These are phyloP conservation scores for Ectropis crepuscularia DNA, from an alignment of 2,888 invertebrate genomes.

Conservation along the genomic window DNA sequence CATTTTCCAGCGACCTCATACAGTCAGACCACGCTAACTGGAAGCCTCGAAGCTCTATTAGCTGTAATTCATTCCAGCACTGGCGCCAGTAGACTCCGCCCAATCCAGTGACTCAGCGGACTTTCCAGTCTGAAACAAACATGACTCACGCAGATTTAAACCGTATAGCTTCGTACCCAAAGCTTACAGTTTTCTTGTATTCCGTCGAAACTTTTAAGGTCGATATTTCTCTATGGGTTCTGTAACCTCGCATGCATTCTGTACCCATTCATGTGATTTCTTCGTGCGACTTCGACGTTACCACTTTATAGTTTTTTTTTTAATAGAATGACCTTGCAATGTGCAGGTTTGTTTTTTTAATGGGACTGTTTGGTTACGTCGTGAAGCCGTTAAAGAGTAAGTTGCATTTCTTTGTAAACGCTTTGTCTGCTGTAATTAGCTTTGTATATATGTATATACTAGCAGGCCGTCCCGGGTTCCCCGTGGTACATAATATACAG, in stretches of 20 bases:
- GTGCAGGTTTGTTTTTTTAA: conserved; percentile 51
- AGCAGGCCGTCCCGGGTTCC: too few relatives aligned
- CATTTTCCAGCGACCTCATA: conserved; percentile 3
- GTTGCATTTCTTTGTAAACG: conserved; percentile 22
- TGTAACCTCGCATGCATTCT: conserved; percentile 14
- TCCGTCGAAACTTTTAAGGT: conserved; percentile 34
- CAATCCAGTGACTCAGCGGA: conserved; percentile 37
- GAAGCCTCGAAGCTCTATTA: conserved; percentile 32
- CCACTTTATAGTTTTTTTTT: conserved; percentile 37
- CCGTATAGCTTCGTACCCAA: conserved; percentile 5
- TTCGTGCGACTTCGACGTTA: conserved; percentile 43
- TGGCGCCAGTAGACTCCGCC: conserved; percentile 40
- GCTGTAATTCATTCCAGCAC: conserved; percentile 30
- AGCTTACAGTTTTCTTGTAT: conserved; percentile 5
- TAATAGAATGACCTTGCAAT: conserved; percentile 49
- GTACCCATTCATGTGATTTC: conserved; percentile 35
- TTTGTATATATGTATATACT: not conserved
- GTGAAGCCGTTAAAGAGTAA: conserved; percentile 45
- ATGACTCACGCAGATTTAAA: conserved; percentile 17
- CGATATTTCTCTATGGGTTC: conserved; percentile 39
- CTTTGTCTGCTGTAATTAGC: not conserved
- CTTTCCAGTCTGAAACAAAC: conserved; percentile 34
- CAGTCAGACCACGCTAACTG: conserved; percentile 5
- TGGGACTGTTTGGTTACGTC: conserved; percentile 43
- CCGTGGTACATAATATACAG: too few relatives aligned